A percentile compares a stretch with the other conserved stretches of the same genome.
These are phyloP conservation scores for Chaitophorus viminalis DNA, from an alignment of 2,888 invertebrate species.

Conservation along the genomic window DNA sequence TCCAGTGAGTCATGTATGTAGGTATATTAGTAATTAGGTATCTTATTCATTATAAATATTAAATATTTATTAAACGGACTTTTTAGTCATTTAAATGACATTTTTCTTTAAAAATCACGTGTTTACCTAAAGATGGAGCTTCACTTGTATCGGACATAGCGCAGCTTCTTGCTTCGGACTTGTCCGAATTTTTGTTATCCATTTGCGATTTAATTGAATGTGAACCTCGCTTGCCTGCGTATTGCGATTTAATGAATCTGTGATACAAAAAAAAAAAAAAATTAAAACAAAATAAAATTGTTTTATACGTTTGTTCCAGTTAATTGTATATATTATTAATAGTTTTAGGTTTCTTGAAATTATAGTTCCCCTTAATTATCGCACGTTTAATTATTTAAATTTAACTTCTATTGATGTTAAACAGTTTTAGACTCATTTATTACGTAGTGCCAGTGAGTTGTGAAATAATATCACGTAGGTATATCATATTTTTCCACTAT, in stretches of 20 bases:
- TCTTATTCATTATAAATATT: too few species aligned
- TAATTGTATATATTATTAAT: neutral
- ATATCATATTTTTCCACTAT: neutral
- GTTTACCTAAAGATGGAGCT: slow-evolving; percentile 81
- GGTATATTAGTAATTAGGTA: too few species aligned
- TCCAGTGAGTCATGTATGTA: too few species aligned
- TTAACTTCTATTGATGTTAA: neutral
- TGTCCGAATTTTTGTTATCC: slow-evolving; percentile 71
- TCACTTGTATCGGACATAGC: slow-evolving; percentile 89
- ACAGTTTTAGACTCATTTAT: neutral
- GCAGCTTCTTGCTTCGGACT: slow-evolving; percentile 74
- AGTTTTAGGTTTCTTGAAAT: neutral
- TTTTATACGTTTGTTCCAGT: neutral
- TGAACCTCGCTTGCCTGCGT: slow-evolving; percentile 81
- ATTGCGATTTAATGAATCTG: slow-evolving; percentile 84
- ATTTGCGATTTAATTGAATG: slow-evolving; percentile 88
- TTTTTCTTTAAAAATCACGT: neutral
- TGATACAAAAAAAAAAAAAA: too few species aligned
- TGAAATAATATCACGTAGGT: too few species aligned
- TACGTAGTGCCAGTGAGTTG: neutral
- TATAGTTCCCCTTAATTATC: neutral
- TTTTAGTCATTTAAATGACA: too few species aligned
- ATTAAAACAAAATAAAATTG: neutral
- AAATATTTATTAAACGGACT: too few species aligned
- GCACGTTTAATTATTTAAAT: neutral